Evolutionary conservation across 2,113 vertebrate genomes (phyloP), one percentile per base, ranked within the genome.

Genomic region (Circaetus gallicus): DNA sequence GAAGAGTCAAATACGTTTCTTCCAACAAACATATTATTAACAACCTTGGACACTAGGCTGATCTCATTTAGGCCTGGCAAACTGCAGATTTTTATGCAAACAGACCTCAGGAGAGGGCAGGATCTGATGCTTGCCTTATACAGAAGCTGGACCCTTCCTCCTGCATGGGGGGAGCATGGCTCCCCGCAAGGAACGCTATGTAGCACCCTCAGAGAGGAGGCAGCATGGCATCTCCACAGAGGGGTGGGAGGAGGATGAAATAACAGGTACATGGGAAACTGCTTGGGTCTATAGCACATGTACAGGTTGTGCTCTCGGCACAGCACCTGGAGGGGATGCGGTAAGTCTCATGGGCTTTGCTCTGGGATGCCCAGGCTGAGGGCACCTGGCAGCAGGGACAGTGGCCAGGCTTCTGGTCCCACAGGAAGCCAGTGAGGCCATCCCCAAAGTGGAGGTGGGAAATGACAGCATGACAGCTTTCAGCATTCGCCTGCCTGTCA

Each of bases 221-320:
- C 62, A 47, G n/a, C 32, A 59, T 50, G 26, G 31, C 34, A 7
- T n/a, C 84, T 65, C 34, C 58, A 31, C 2, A 0, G 25, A 29
- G 19, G 43, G 28, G 22, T 19, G 32, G 13, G 42, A 45, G 43
- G 26, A 52, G 40, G 26, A 5, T 52, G 31, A 52, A 59, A 12
- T 0, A 47, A 25, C 10, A 28, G 20, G 29, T 14, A 40, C 8
- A 4, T 11, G 42, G 18, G 32, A 50, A 56, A 34, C 10, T 24
- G 5, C 8, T 16, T 28, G 40, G 38, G 7, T 29, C 71, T 56
- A 3, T 25, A 24, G 10, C 40, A 31, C 0, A 0, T 7, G 32
- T 26, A 7, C 6, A 25, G 47, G 18, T 31, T 3, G 10, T 21
- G 20, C 25, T 50, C 73, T n/a, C 1, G 1, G n/a, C 49, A 63